Percentiles rank a stretch among this genome's conserved stretches.
Evolutionary conservation across 2,888 invertebrate species (phyloP).

Genomic region (Drosophila suboccidentalis): DNA sequence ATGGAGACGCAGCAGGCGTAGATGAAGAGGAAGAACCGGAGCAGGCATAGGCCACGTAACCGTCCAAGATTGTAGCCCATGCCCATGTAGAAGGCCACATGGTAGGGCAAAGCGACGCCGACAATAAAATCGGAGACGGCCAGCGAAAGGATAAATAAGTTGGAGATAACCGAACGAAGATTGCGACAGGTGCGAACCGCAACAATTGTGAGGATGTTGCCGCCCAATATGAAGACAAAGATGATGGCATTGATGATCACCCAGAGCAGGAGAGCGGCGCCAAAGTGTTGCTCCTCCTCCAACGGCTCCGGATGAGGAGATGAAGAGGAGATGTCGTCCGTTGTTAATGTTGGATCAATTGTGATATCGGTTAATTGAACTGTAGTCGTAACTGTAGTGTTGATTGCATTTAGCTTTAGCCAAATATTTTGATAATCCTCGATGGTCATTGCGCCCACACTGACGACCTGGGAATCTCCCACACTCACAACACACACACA

Average conservation of each 20-base stretch:
- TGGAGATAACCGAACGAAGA: conserved; percentile 90
- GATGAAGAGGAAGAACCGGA: conserved; percentile 91
- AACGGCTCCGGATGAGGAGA: background rate
- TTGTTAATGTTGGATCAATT: background rate
- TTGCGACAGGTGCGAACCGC: conserved; percentile 90
- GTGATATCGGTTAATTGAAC: conserved; percentile 6
- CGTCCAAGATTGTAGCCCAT: conserved; percentile 88
- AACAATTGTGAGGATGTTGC: conserved; percentile 91
- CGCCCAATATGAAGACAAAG: conserved; percentile 89
- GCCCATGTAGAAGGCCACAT: conserved; percentile 90
- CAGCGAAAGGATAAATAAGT: conserved; percentile 92
- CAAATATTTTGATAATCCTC: conserved; percentile 31
- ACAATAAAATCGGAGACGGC: conserved; percentile 93
- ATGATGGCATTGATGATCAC: conserved; percentile 89
- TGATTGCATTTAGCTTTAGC: conserved; percentile 18
- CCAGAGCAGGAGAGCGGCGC: conserved; percentile 86
- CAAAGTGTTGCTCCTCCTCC: conserved; percentile 18
- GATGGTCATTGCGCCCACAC: conserved; percentile 37
- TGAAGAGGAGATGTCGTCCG: background rate
- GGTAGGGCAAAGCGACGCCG: conserved; percentile 91
- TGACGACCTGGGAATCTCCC: conserved; percentile 46
- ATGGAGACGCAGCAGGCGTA: conserved; percentile 93
- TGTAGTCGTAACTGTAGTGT: background rate
- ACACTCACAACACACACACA: conserved; percentile 23
- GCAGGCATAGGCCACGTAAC: conserved; percentile 89